These are phyloP conservation scores for Tamias sibiricus DNA, from an alignment of 2,113 vertebrate genomes.

Conservation along the genomic window DNA sequence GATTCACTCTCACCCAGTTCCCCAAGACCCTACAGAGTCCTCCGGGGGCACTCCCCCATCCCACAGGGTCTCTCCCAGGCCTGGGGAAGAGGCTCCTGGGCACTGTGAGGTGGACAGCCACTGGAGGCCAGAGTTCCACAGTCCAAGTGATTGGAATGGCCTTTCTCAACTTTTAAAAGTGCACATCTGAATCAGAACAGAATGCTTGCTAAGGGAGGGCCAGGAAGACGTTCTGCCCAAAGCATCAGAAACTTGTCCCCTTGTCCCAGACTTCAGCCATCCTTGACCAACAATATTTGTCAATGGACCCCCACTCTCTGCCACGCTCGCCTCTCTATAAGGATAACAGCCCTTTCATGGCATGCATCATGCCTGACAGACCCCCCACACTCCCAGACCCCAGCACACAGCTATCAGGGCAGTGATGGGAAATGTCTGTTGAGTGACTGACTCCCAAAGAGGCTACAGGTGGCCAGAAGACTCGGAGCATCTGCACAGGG, in stretches of 20 bases:
- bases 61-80: background rate
- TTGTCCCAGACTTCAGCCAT: background rate
- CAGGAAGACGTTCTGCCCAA: too few species aligned
- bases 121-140: background rate
- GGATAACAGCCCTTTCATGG: background rate
- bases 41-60: background rate
- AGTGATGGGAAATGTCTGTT: background rate
- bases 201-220: fast-evolving
- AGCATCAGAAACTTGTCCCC: background rate
- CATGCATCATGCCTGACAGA: background rate
- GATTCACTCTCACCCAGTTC: background rate
- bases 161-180: background rate
- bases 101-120: background rate
- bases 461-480: too few species aligned
- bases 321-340: background rate
- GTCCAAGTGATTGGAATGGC: too few species aligned
- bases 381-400: background rate
- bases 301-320: background rate
- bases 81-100: background rate
- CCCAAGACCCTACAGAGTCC: background rate
- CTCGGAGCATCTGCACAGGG: background rate
- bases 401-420: background rate
- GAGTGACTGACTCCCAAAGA: background rate
- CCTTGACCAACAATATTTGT: background rate
- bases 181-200: background rate